Percentiles rank a stretch among this genome's conserved stretches.
These are phyloP conservation scores for Zaprionus camerounensis DNA, from an alignment of 1,140 invertebrate genomes.

Conservation along the genomic window DNA sequence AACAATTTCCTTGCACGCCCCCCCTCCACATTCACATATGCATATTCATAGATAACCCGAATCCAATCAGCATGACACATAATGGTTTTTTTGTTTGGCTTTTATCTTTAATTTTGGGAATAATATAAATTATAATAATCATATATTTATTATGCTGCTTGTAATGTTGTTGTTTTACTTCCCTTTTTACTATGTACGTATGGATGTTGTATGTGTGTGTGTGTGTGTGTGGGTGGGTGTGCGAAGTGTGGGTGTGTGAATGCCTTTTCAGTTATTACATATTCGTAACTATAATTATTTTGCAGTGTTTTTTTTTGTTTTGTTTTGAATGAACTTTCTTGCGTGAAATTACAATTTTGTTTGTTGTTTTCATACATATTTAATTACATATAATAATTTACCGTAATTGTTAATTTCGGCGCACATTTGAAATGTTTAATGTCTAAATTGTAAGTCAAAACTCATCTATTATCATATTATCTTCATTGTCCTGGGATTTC, in stretches of 20 bases:
- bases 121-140: constrained; percentile 83
- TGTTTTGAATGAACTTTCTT: constrained; percentile 67
- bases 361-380: constrained; percentile 32
- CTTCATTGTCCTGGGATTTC: constrained; percentile 54
- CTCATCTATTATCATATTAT: constrained; percentile 58
- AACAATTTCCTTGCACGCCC: constrained; percentile 8
- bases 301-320: constrained; percentile 49
- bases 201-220: constrained; percentile 50
- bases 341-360: constrained; percentile 71
- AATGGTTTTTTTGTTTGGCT: constrained; percentile 66
- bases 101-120: constrained; percentile 83
- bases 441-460: constrained; percentile 76
- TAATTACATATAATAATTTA: constrained; percentile 49
- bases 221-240: constrained; percentile 29
- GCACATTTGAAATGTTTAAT: constrained; percentile 60
- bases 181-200: constrained; percentile 74
- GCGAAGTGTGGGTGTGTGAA: constrained; percentile 48
- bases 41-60: background rate
- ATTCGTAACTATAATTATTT: constrained; percentile 70
- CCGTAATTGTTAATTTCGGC: constrained; percentile 52
- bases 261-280: constrained; percentile 67
- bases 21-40: background rate
- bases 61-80: constrained; percentile 39
- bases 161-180: constrained; percentile 79
- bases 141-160: constrained; percentile 77